Base-by-base conservation (phyloP, 2,888 invertebrate genomes). In the Rambutsinella grinnellia region DNA sequence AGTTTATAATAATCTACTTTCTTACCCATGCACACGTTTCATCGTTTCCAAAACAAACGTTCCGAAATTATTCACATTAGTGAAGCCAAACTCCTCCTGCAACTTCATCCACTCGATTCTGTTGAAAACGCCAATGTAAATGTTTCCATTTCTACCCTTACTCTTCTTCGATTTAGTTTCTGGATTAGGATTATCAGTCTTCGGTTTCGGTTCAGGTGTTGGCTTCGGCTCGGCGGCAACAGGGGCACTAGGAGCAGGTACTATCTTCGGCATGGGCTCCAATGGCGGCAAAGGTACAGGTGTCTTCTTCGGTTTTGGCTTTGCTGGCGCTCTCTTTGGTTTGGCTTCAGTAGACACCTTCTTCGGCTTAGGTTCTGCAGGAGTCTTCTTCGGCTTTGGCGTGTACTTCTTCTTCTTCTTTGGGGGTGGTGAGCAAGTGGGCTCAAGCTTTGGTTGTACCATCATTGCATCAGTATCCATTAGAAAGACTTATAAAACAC, bases 61-160 rank as follows among this genome's bases (percentile, higher is more conserved):
- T 54, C 77, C 77, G 67, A 77, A 77, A 44, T 61, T 71, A 19
- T 77, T 77, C 21, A 77, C 69, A 28, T 57, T 77, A 13, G 58
- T 58, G 36, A 77, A 77, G 0, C 77, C 77, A 67, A 71, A 77
- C 26, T 71, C 46, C n/a, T 61, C 51, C 36, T 77, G 77, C 3
- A 77, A 51, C 51, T 67, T 54, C 58, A 77, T 61, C 77, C 77
- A 77, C 19, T 63, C 58, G 27, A 77, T 77, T 6, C 77, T 24
- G 51, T 77, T 77, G 21, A 61, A 49, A 5, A 77, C 77, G n/a
- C 77, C 77, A 56, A 77, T 77, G 67, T 77, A 77, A 54, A 77
- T 77, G 49, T 77, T 77, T 6, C 77, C 77, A 66, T 77, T 77
- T 19, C 77, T 36, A 19, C 77, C 76, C 49, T 77, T 77, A 26